Evolutionary conservation across 1,140 invertebrate species (phyloP).

Genomic region (Drosophila hydei): DNA sequence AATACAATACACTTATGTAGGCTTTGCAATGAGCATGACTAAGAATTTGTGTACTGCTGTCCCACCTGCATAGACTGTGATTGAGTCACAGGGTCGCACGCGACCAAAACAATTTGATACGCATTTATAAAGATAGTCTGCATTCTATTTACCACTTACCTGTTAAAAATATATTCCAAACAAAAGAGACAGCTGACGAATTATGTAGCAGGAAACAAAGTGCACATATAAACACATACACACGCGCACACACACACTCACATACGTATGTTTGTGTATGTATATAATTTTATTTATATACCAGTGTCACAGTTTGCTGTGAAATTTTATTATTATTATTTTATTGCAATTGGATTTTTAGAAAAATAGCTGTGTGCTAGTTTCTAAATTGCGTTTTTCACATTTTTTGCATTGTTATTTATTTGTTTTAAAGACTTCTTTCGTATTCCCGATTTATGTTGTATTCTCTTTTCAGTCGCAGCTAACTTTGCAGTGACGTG

Average conservation of each 20-base stretch:
- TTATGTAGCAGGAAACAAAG: slow-evolving; percentile 37
- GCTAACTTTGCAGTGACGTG: slow-evolving; percentile 14
- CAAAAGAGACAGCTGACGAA: slow-evolving; percentile 16
- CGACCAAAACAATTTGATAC: slow-evolving; percentile 20
- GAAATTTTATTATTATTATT: background rate
- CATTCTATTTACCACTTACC: slow-evolving; percentile 22
- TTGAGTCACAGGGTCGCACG: slow-evolving; percentile 35
- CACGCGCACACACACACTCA: background rate
- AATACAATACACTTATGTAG: slow-evolving; percentile 8
- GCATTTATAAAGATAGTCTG: background rate
- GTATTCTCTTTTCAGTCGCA: slow-evolving; percentile 18
- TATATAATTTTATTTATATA: slow-evolving; percentile 7
- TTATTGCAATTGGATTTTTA: background rate
- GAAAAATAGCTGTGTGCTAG: background rate
- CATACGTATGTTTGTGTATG: slow-evolving; percentile 9
- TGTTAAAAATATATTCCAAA: slow-evolving; percentile 13
- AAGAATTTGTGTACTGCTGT: slow-evolving; percentile 16
- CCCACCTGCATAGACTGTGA: background rate
- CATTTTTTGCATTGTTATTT: slow-evolving; percentile 22
- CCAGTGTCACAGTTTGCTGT: slow-evolving; percentile 15
- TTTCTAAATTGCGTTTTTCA: slow-evolving; percentile 17
- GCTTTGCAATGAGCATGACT: slow-evolving; percentile 23
- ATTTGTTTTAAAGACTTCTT: slow-evolving; percentile 2
- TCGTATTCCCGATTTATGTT: slow-evolving; percentile 2
- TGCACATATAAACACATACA: slow-evolving; percentile 23